phyloP scores from a whole-genome alignment of 2,113 vertebrate genomes.

The Acrocephalus kingi region DNA sequence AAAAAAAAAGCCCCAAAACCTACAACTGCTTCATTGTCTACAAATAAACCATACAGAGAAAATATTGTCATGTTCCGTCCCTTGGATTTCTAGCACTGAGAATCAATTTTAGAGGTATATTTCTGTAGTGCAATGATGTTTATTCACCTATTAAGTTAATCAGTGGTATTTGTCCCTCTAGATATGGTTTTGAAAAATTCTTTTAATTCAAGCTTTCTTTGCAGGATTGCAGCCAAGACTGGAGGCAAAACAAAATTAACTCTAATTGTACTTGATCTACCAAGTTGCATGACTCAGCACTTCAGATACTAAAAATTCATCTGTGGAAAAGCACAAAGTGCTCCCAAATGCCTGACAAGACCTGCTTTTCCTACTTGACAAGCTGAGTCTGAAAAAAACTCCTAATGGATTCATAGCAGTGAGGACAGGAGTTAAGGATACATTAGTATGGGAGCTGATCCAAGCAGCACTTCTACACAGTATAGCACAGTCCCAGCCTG shows the following conservation, averaged over 20 bases:
- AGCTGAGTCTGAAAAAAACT: neutral
- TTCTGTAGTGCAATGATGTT: neutral
- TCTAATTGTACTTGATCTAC: neutral
- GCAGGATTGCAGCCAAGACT: neutral
- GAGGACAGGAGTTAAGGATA: neutral
- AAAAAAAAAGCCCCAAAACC: neutral
- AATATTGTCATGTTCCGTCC: neutral
- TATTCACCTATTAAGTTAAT: conserved; percentile 43
- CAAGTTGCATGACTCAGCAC: neutral
- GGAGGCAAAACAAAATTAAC: conserved; percentile 34
- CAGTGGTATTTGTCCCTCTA: neutral
- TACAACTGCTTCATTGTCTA: neutral
- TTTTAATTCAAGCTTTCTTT: conserved; percentile 31
- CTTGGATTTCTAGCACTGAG: neutral
- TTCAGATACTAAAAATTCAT: neutral
- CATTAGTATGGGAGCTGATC: neutral
- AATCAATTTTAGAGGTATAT: neutral
- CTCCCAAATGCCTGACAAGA: neutral
- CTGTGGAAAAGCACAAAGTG: neutral
- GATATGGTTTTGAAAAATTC: neutral
- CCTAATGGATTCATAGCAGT: neutral
- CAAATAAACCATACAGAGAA: neutral
- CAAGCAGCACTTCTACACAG: neutral
- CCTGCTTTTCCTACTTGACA: neutral
- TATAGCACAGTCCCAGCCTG: accelerated